Percentiles rank a stretch among this genome's conserved stretches.
phyloP scores from a whole-genome alignment of 2,888 invertebrate genomes.

The Quadroppia sp. region DNA sequence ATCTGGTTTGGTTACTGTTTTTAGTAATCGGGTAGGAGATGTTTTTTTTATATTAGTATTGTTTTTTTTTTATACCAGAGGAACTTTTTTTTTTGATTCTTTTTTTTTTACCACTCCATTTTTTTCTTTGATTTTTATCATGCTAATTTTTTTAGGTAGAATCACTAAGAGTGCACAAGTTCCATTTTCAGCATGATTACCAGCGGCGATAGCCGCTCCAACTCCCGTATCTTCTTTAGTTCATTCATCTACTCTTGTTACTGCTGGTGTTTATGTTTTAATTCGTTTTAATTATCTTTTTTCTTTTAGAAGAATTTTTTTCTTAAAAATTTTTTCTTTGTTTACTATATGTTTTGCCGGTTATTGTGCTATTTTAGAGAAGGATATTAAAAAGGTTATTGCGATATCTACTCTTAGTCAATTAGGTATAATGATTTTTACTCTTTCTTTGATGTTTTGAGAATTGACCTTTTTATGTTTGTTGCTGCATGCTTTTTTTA shows the following conservation, averaged over 20 bases:
- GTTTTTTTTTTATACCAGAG: neutral
- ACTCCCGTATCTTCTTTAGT: constrained; percentile 72
- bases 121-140: constrained; percentile 54
- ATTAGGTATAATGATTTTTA: constrained; percentile 67
- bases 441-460: constrained; percentile 59
- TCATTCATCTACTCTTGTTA: constrained; percentile 73
- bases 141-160: constrained; percentile 56
- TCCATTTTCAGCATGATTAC: constrained; percentile 72
- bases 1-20: constrained; percentile 36
- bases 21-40: constrained; percentile 32
- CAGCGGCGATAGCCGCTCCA: constrained; percentile 70
- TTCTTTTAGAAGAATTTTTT: constrained; percentile 53
- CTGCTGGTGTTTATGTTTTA: constrained; percentile 69
- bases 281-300: constrained; percentile 64
- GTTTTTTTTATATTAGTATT: constrained; percentile 56
- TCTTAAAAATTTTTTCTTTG: constrained; percentile 58
- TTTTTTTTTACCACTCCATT: neutral
- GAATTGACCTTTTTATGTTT: constrained; percentile 67
- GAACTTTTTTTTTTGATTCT: neutral
- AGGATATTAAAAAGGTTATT: constrained; percentile 72
- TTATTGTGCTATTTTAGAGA: constrained; percentile 52
- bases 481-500: constrained; percentile 70
- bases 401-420: constrained; percentile 71
- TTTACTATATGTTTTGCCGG: constrained; percentile 52
- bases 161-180: constrained; percentile 75